Evolutionary conservation across 2,113 vertebrate species (phyloP).

Genomic region (Sinocyclocheilus grahami): DNA sequence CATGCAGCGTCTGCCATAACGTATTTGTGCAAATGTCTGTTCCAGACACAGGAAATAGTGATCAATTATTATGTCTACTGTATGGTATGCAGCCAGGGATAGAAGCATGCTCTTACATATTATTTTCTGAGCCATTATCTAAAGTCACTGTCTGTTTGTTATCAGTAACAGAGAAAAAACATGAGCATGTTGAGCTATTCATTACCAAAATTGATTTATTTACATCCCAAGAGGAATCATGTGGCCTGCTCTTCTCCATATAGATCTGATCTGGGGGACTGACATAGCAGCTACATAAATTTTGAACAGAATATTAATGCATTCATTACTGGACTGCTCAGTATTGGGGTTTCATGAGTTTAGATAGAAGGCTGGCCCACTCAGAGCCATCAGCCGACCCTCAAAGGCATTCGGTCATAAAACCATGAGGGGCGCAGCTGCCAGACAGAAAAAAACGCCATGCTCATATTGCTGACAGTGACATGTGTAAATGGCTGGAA

Average conservation of each 20-base stretch:
- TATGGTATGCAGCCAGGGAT: constrained; percentile 1
- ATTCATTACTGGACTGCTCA: constrained; percentile 75
- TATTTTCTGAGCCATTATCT: constrained; percentile 44
- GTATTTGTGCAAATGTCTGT: constrained; percentile 1
- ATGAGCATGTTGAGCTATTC: constrained; percentile 58
- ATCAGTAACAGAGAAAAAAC: constrained; percentile 37
- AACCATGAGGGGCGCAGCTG: neutral
- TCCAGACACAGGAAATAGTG: constrained; percentile 1
- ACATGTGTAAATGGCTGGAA: neutral
- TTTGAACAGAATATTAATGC: constrained; percentile 82
- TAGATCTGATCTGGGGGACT: constrained; percentile 60
- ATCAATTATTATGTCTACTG: constrained; percentile 24
- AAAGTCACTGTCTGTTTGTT: constrained; percentile 32
- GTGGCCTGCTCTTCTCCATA: constrained; percentile 51
- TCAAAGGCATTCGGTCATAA: constrained; percentile 26
- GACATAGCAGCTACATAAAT: constrained; percentile 76
- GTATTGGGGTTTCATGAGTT: constrained; percentile 65
- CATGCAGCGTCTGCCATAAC: neutral
- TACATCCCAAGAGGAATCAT: constrained; percentile 55
- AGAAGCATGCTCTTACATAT: constrained; percentile 28
- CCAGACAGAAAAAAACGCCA: neutral
- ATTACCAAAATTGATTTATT: constrained; percentile 68
- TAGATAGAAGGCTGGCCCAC: constrained; percentile 17
- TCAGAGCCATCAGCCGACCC: constrained; percentile 13
- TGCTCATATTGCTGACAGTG: neutral